Percentiles rank a stretch among this genome's conserved stretches.
Evolutionary conservation across 1,140 invertebrate species (phyloP).

Genomic region (Phymorhynchus buccinoides): DNA sequence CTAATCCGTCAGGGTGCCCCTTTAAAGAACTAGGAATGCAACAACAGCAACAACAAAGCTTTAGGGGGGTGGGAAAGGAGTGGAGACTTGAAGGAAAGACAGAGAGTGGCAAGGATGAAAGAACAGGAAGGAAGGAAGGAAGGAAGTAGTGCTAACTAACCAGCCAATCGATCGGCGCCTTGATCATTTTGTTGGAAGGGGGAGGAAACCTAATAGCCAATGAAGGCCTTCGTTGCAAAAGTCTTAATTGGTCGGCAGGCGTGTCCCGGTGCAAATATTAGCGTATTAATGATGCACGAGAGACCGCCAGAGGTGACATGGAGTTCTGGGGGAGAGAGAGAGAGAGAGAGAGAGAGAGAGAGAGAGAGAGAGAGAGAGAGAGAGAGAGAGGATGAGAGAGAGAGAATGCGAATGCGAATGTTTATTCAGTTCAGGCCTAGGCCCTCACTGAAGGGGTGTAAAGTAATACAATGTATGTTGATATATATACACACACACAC

Average conservation of each 20-base stretch:
- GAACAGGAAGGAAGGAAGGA: neutral
- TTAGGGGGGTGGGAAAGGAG: too few relatives aligned
- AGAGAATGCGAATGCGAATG: too few relatives aligned
- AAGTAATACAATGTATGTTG: too few relatives aligned
- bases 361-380: neutral
- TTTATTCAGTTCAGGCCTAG: too few relatives aligned
- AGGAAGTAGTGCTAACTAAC: neutral
- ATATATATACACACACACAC: too few relatives aligned
- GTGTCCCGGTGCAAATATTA: neutral
- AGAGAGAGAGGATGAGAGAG: neutral
- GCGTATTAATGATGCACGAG: conserved; percentile 22
- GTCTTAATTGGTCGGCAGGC: conserved; percentile 2
- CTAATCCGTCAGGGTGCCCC: too few relatives aligned
- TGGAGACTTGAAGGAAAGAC: too few relatives aligned
- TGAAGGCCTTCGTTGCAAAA: conserved; percentile 23
- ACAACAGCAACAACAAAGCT: too few relatives aligned
- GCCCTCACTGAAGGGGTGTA: too few relatives aligned
- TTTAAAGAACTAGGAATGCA: too few relatives aligned
- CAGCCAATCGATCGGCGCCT: conserved; percentile 15
- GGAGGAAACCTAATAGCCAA: conserved; percentile 20
- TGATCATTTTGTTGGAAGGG: neutral
- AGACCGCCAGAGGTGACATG: neutral
- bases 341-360: neutral
- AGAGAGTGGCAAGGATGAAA: too few relatives aligned
- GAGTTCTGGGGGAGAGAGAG: neutral